phyloP scores from a whole-genome alignment of 2,888 invertebrate genomes.

The Iselma pallidipennis region DNA sequence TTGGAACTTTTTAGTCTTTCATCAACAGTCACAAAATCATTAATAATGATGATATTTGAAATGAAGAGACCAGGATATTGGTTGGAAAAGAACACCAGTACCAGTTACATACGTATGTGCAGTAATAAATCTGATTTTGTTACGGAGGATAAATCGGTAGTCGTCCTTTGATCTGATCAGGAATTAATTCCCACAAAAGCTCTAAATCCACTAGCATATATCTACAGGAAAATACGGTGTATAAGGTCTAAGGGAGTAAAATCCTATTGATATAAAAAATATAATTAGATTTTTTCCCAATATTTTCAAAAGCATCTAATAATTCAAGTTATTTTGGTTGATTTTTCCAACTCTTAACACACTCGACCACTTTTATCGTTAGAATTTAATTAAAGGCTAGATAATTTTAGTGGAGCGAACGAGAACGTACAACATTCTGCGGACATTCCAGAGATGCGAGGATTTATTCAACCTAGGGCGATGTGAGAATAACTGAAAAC shows the following conservation, averaged over 20 bases:
- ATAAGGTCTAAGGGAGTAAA: not conserved
- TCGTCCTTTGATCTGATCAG: not conserved
- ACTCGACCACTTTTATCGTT: not conserved
- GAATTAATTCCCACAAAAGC: not conserved
- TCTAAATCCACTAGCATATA: not conserved
- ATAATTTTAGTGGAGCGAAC: slow-evolving; percentile 13
- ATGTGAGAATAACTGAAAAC: slow-evolving; percentile 19
- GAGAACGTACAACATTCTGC: slow-evolving; percentile 14
- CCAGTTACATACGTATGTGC: too few species aligned
- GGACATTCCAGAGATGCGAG: slow-evolving; percentile 17
- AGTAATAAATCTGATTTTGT: not conserved
- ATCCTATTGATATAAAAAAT: not conserved
- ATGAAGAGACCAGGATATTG: too few species aligned
- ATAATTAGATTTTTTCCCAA: not conserved
- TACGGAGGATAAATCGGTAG: not conserved
- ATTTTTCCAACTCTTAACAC: not conserved
- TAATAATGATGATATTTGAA: not conserved
- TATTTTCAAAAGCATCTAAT: not conserved
- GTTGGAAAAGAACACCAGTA: too few species aligned
- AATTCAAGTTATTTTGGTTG: too few species aligned
- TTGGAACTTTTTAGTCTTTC: not conserved
- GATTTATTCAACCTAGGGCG: slow-evolving; percentile 20
- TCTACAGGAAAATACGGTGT: too few species aligned
- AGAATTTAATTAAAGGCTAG: slow-evolving; percentile 19
- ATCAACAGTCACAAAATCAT: not conserved